These are phyloP conservation scores for Prionailurus bengalensis DNA, from an alignment of 2,113 vertebrate species.

Conservation along the genomic window DNA sequence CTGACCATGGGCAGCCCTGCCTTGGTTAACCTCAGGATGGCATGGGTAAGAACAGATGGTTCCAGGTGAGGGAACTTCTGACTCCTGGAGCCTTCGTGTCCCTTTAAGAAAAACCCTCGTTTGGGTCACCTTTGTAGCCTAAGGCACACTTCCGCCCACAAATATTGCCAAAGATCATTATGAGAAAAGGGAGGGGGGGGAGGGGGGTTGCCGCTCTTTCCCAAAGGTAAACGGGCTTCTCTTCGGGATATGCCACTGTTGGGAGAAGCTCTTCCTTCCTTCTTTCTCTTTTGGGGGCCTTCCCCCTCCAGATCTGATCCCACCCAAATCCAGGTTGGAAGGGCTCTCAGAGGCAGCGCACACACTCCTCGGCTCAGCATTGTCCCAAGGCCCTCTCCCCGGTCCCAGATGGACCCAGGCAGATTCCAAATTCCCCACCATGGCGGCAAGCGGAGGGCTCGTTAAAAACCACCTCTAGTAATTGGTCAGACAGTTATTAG, in stretches of 20 bases:
- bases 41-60: background rate
- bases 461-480: conserved; percentile 20
- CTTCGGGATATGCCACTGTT: background rate
- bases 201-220: background rate
- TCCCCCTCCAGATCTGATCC: background rate
- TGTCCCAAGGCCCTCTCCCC: background rate
- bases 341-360: background rate
- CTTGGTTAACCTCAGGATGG: background rate
- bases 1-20: background rate
- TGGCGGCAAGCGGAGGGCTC: background rate
- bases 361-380: background rate
- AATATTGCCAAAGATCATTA: conserved; percentile 41
- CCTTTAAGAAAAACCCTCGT: conserved; percentile 40
- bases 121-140: background rate
- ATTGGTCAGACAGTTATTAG: conserved; percentile 53
- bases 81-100: background rate
- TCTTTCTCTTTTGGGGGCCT: background rate
- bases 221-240: background rate
- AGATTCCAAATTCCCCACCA: conserved; percentile 2
- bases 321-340: background rate
- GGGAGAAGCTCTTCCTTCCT: background rate
- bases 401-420: background rate
- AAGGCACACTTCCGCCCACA: background rate
- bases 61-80: background rate
- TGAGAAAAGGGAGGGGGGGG: background rate